These are phyloP conservation scores for Tenualosa thibaudeaui DNA, from an alignment of 2,797 vertebrate species.

Conservation along the genomic window DNA sequence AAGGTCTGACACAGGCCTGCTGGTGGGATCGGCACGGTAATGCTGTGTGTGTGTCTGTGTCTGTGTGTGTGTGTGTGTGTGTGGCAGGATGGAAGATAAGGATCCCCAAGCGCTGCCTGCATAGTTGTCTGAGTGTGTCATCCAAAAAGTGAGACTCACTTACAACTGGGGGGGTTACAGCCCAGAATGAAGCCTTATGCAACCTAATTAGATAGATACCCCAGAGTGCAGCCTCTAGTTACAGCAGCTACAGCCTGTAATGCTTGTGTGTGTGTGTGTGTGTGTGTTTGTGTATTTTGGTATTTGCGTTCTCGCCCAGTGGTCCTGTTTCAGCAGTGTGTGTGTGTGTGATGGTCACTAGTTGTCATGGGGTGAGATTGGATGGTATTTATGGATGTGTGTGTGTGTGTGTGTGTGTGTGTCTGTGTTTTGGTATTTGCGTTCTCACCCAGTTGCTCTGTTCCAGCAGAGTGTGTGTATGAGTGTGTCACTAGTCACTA, in stretches of 20 bases:
- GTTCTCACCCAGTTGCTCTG: no score
- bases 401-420: neutral
- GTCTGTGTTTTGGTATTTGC: no score
- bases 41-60: neutral
- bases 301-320: no score
- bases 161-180: neutral
- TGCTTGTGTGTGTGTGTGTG: neutral
- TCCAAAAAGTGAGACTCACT: slow-evolving; percentile 44
- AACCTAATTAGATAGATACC: neutral
- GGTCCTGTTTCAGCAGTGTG: no score
- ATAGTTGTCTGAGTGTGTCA: slow-evolving; percentile 58
- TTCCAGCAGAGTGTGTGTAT: no score
- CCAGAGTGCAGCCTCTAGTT: neutral
- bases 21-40: slow-evolving; percentile 48
- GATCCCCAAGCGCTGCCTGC: slow-evolving; percentile 32
- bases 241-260: no score
- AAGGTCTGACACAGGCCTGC: slow-evolving; percentile 45
- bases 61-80: neutral
- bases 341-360: no score
- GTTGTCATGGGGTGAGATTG: no score
- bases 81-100: neutral
- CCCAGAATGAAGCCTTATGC: neutral
- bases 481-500: no score
- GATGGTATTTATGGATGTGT: neutral
- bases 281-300: neutral